Conservation (phyloP, 2,797 vertebrate genomes). For the Cheirogaleus major region DNA sequence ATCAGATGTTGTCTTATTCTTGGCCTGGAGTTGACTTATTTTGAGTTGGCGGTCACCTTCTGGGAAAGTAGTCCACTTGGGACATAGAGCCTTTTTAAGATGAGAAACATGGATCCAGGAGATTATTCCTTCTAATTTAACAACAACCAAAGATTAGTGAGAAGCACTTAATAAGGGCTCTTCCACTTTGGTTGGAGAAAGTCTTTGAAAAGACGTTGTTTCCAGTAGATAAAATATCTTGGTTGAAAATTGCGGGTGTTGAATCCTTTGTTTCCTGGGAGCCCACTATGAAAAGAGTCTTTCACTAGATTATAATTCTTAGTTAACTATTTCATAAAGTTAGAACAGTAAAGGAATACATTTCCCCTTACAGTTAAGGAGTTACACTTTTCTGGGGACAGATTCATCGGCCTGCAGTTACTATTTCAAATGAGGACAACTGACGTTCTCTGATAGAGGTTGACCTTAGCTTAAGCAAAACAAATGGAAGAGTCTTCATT, state of each 20-base stretch:
- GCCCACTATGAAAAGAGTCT: not conserved
- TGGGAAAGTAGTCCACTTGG: not conserved
- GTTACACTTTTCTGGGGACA: not conserved
- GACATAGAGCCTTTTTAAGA: not conserved
- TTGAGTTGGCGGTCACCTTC: not conserved
- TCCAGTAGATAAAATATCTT: not conserved
- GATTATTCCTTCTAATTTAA: not conserved
- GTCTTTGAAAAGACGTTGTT: not conserved
- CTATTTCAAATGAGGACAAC: not conserved
- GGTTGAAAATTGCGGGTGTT: not conserved
- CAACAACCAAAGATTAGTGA: not conserved
- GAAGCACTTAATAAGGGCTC: not conserved
- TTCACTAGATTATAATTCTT: not conserved
- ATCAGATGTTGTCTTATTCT: not conserved
- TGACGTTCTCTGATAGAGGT: not conserved
- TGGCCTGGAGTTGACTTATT: not conserved
- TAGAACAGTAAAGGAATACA: not conserved
- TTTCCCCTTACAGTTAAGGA: not conserved
- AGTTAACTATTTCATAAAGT: not conserved
- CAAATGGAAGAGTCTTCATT: not conserved
- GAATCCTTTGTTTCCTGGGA: not conserved
- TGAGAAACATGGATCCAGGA: not conserved
- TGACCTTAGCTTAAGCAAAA: not conserved
- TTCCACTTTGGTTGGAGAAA: not conserved
- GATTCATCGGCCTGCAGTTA: not conserved